phyloP scores from a whole-genome alignment of 2,113 vertebrate genomes.

The Eolophus roseicapilla region DNA sequence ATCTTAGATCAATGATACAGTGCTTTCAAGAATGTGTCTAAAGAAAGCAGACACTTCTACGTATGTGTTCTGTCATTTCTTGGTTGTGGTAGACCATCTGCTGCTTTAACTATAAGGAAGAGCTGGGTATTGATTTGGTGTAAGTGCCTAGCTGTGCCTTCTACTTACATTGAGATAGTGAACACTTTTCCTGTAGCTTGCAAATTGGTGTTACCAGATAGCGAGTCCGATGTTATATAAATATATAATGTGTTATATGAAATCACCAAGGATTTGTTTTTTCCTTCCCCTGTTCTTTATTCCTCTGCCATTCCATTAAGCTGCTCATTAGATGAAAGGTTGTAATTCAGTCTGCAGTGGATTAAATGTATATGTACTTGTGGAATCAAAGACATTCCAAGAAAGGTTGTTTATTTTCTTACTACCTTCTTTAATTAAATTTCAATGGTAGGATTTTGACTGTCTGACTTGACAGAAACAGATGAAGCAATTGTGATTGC shows the following conservation, averaged over 20 bases:
- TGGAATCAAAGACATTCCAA: constrained; percentile 52
- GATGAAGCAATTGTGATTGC: not conserved
- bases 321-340: constrained; percentile 29
- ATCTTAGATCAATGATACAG: constrained; percentile 24
- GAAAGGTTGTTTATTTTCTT: constrained; percentile 51
- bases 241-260: constrained; percentile 32
- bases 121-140: constrained; percentile 16
- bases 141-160: constrained; percentile 12
- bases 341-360: constrained; percentile 40
- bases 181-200: not conserved
- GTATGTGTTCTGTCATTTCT: constrained; percentile 1
- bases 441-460: not conserved
- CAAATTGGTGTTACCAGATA: constrained; percentile 45
- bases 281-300: not conserved
- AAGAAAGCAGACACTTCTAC: constrained; percentile 23
- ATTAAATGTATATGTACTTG: constrained; percentile 24
- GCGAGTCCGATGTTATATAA: not conserved
- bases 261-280: constrained; percentile 26
- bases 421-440: constrained; percentile 49
- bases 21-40: constrained; percentile 54
- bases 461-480: not conserved
- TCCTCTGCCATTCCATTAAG: constrained; percentile 37
- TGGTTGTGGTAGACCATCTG: not conserved
- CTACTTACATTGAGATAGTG: not conserved
- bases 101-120: constrained; percentile 3